These are phyloP conservation scores for Coracias cyanogaster DNA, from an alignment of 2,797 vertebrate genomes.

Conservation along the genomic window DNA sequence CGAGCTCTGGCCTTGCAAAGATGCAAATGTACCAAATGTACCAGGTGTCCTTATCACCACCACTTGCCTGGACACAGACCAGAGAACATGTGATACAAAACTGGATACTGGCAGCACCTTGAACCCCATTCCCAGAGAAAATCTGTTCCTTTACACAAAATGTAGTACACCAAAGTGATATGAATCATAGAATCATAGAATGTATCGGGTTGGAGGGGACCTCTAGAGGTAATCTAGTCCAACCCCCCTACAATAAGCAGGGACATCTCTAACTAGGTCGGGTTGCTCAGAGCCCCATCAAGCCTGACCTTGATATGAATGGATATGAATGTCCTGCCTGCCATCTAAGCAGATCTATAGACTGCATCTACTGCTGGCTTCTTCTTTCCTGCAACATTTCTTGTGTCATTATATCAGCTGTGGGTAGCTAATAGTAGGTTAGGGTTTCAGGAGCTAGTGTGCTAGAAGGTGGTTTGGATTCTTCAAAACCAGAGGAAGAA, in stretches of 20 bases:
- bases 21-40: fast-evolving
- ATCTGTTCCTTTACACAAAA: neutral
- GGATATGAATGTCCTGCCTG: neutral
- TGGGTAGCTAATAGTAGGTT: neutral
- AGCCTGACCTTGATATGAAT: too few relatives aligned
- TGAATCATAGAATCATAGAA: neutral
- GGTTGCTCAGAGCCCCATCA: too few relatives aligned
- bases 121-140: neutral
- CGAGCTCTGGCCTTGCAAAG: neutral
- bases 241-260: too few relatives aligned
- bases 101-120: neutral
- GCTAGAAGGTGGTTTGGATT: neutral
- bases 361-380: neutral
- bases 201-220: too few relatives aligned
- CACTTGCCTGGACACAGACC: neutral
- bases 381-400: neutral
- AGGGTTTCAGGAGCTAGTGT: neutral
- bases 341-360: neutral
- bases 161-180: neutral
- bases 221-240: too few relatives aligned
- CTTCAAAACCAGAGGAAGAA: neutral
- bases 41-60: neutral
- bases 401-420: neutral
- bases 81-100: neutral
- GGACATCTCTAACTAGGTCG: too few relatives aligned